Base-by-base conservation (phyloP, 2,113 vertebrate genomes). In the Lampris incognitus region DNA sequence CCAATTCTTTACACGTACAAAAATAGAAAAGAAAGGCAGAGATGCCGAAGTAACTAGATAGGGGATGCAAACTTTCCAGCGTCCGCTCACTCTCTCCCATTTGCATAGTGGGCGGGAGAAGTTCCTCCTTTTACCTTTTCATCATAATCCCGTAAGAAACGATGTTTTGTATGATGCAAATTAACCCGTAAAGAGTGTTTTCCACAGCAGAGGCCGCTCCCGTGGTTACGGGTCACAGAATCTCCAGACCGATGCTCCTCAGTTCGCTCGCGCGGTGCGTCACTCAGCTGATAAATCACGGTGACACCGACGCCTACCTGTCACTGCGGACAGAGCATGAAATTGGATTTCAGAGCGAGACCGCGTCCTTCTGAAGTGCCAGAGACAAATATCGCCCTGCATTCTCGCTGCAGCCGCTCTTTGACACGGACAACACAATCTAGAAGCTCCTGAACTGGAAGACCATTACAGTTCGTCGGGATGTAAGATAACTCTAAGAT, bases 301-400 rank as follows among this genome's bases (percentile, higher is more conserved):
- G 40, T 2, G n/a, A 49, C 65, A 61, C 40, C 24, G 2, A 41
- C 67, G 38, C 49, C 37, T 57, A 79, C 82, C 51, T n/a, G 40
- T 76, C 72, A 70, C 50, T 4, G 6, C 48, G 54, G 77, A 52
- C 63, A 66, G 41, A 51, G 59, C 8, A 37, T 40, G 56, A 81
- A 76, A 76, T 62, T 42, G 37, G 10, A 63, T 72, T 72, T 69
- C 57, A 60, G 36, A 57, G 62, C 24, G 13, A 5, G 44, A 38
- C 1, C 4, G 9, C 9, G 24, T 54, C 44, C 57, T 36, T 24
- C 67, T 1, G 9, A 63, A 10, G 50, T 13, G n/a, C 8, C 1
- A 4, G 44, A 74, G 7, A 59, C 24, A 42, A 62, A 50, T 1
- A 3, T 4, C n/a, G 7, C 52, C 71, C 10, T 66, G 62, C 81